Evolutionary conservation across 2,113 vertebrate species (phyloP), one percentile per base, ranked within the genome.

Genomic region (Rhagologus leucostigma): DNA sequence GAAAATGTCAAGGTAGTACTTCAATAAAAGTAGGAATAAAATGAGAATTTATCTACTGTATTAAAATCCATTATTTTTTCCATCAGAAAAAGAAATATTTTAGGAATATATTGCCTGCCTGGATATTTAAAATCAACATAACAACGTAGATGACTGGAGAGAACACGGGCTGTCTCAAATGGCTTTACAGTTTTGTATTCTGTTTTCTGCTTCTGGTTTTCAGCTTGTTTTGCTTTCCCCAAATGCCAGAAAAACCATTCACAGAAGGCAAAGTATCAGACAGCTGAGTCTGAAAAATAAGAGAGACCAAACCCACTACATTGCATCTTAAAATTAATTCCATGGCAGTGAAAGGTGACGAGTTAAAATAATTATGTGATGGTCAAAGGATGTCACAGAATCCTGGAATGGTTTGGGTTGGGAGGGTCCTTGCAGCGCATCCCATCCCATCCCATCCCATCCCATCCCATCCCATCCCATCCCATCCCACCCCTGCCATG

Each of bases 381-480:
- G 29, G n/a, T 17, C 65, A 49, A n/a, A 59, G 57, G 39, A 15
- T 32, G 23, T 2, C 39, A 15, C 23, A 46, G 60, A 59, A 64
- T 18, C 68, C 21, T 0, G 0, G 77, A n/a, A 14, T 8, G 29
- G 33, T 15, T 46, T 46, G 53, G 39, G 33, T 11, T 39, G 60
- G 60, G 13, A 33, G 33, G 32, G 37, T 6, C 37, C 32, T 23
- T 29, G 39, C 23, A 44, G 11, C 59, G 11, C 49, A 29, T 3
- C 47, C 63, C 39, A 22, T 11, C 6, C 32, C 21, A 67, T 37
- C 42, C 42, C 32, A 57, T 46, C 42, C 52, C 11, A 46, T n/a
- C 15, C 42, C 9, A 49, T 19, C 33, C 44, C 33, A 49, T 29
- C 46, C 47, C 47, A 50, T 35, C n/a, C 17, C 50, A 75, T 10